These are phyloP conservation scores for Hippopotamus amphibius DNA, from an alignment of 2,113 vertebrate species.

Conservation along the genomic window DNA sequence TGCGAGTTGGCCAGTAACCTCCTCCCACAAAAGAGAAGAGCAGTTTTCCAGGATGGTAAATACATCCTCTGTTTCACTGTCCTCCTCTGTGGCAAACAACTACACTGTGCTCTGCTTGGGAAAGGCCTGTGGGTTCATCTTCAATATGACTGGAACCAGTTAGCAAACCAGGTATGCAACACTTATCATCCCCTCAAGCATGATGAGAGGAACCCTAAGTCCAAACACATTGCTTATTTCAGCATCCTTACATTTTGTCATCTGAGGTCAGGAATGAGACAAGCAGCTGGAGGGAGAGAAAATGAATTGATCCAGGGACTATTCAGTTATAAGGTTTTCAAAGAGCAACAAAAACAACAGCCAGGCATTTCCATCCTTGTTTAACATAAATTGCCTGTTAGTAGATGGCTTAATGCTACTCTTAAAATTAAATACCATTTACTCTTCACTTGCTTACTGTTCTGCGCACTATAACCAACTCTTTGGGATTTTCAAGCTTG, in stretches of 20 bases:
- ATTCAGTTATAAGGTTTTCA: conserved; percentile 59
- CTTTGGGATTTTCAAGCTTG: conserved; percentile 40
- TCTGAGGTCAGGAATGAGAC: conserved; percentile 37
- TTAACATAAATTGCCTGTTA: conserved; percentile 65
- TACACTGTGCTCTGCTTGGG: not conserved
- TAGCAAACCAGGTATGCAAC: conserved; percentile 58
- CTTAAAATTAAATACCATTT: conserved; percentile 69
- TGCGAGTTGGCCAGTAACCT: not conserved
- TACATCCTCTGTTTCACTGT: not conserved
- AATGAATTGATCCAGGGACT: conserved; percentile 45
- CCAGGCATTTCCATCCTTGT: conserved; percentile 53
- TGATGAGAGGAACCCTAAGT: conserved; percentile 26
- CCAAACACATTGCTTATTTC: conserved; percentile 32
- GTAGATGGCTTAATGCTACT: conserved; percentile 53
- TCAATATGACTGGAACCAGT: conserved; percentile 28
- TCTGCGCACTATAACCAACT: conserved; percentile 41
- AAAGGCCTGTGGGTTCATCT: conserved; percentile 48
- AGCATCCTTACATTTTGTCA: not conserved
- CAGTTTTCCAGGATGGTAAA: not conserved
- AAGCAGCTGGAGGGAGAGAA: conserved; percentile 56
- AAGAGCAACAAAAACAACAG: conserved; percentile 62
- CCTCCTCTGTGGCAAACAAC: conserved; percentile 37
- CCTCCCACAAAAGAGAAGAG: not conserved
- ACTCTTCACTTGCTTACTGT: conserved; percentile 37
- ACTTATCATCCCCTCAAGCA: not conserved